A percentile compares a stretch with the other conserved stretches of the same genome.
Conservation (phyloP, 1,140 invertebrate genomes). For the Pseudomyrmex cubaensis region DNA sequence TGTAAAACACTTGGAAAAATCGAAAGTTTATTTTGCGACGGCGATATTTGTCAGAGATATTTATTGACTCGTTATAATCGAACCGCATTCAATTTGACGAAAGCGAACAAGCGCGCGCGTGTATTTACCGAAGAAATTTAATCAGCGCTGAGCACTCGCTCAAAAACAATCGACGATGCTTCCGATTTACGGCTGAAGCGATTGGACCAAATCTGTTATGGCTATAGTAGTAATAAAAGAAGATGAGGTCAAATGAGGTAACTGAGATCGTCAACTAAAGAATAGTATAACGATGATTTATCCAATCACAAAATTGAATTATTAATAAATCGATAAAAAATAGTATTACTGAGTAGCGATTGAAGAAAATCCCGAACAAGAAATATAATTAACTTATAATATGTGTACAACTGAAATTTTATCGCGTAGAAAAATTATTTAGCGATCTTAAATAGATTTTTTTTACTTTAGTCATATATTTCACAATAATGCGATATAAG, state of each 20-base stretch:
- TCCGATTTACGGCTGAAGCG: constrained; percentile 43
- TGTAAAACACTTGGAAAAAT: constrained; percentile 39
- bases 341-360: background rate
- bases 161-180: constrained; percentile 53
- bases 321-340: constrained; percentile 3
- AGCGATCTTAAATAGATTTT: background rate
- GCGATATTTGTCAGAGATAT: constrained; percentile 21
- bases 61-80: constrained; percentile 41
- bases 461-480: background rate
- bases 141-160: constrained; percentile 42
- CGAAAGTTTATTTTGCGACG: constrained; percentile 40
- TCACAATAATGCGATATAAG: background rate
- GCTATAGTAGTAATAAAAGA: constrained; percentile 36
- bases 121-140: constrained; percentile 49
- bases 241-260: constrained; percentile 32
- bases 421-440: background rate
- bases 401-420: background rate
- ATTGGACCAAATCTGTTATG: constrained; percentile 39
- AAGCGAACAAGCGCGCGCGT: constrained; percentile 21
- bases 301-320: constrained; percentile 15
- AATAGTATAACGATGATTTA: background rate
- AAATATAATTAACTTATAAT: too few relatives aligned
- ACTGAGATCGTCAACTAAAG: background rate
- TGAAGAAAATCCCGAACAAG: background rate
- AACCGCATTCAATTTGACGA: constrained; percentile 30